Base-by-base conservation (phyloP, 2,113 vertebrate genomes). In the Ctenodactylus gundi region DNA sequence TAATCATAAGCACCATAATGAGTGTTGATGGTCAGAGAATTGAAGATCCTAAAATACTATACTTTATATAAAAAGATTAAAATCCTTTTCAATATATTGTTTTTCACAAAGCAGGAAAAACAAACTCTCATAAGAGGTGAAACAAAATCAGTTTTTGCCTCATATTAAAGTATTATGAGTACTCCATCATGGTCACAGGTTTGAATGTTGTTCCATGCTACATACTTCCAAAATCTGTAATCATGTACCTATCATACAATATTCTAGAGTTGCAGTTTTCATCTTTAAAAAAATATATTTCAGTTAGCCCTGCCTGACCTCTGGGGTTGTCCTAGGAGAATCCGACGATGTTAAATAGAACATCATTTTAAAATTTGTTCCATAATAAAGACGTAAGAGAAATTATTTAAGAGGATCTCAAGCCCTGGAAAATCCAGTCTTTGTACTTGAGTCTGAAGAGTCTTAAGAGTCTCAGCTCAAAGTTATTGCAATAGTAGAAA, bases 101-200 rank as follows among this genome's bases (percentile, higher is more conserved):
- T 85, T 14, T 83, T 86, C 46, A 57, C n/a, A 58, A 55, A 55
- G 1, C n/a, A 83, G 36, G 57, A 77, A 25, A 82, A 92, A 76
- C 7, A 95, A 76, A 60, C 7, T 3, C 5, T 81, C 29, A 49
- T 20, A 91, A 53, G 29, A 64, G 2, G 29, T 94, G 13, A 90
- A 90, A 68, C 12, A 17, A 91, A 86, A 80, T 68, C 39, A 17
- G 12, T 78, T 93, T 89, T 0, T 49, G 20, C 18, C 80, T 94
- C 76, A 20, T 39, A 70, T 53, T 89, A 62, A 86, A 78, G 65
- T 94, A 86, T 93, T 80, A 27, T 91, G 39, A 96, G 67, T 78
- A 73, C 36, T 89, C 1, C 46, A 36, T 64, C 39, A 86, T 11
- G 31, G 46, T 88, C 34, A 70, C 17, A 88, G 23, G 93, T 58